Evolutionary conservation across 2,888 invertebrate genomes (phyloP).

Genomic region (Phania funesta): DNA sequence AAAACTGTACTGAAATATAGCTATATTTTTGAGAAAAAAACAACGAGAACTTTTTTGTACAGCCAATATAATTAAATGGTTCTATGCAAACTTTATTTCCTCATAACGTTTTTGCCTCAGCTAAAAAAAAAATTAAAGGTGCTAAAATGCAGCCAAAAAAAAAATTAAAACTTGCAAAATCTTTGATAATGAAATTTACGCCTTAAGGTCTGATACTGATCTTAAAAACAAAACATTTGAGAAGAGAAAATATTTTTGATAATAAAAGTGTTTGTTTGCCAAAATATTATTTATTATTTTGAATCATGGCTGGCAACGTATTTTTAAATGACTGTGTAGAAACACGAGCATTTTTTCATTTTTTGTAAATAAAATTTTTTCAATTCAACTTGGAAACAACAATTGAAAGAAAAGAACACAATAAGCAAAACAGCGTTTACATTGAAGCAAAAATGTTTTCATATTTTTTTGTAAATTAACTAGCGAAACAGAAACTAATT

Average conservation of each 20-base stretch:
- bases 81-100: conserved; percentile 27
- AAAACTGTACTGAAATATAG: too few species aligned
- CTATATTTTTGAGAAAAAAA: too few species aligned
- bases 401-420: not conserved
- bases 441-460: conserved; percentile 36
- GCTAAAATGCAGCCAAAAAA: conserved; percentile 33
- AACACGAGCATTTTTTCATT: conserved; percentile 11
- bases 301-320: not conserved
- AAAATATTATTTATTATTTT: conserved; percentile 23
- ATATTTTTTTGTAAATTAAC: conserved; percentile 55
- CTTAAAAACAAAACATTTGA: not conserved
- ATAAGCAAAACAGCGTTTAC: too few species aligned
- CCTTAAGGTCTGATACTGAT: conserved; percentile 45
- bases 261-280: conserved; percentile 38
- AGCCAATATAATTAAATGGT: conserved; percentile 26
- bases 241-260: not conserved
- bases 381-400: conserved; percentile 7
- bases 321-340: not conserved
- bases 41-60: too few species aligned
- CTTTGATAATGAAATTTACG: conserved; percentile 49
- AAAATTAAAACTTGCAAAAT: conserved; percentile 8
- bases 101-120: not conserved
- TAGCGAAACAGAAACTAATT: too few species aligned
- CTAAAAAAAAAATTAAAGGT: not conserved
- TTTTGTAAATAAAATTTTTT: conserved; percentile 6